Evolutionary conservation across 2,797 vertebrate species (phyloP).

Genomic region (Danionella dracula): DNA sequence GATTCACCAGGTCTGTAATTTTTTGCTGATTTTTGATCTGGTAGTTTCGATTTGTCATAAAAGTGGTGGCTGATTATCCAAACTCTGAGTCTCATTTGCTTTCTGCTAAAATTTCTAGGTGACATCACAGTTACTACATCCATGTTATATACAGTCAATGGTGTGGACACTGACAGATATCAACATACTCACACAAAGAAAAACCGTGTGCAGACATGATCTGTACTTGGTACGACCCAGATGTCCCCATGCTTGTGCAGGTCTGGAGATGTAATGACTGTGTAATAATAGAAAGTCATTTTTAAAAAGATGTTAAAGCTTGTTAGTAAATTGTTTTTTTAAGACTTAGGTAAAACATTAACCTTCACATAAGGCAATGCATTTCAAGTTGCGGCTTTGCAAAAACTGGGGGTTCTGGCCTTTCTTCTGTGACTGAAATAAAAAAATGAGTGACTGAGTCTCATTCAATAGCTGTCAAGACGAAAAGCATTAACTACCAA

Average conservation of each 20-base stretch:
- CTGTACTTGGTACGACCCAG: constrained; percentile 87
- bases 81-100: no score
- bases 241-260: constrained; percentile 90
- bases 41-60: no score
- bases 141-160: no score
- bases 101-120: no score
- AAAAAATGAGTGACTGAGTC: neutral
- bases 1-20: no score
- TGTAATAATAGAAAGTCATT: neutral
- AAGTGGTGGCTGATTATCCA: no score
- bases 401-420: constrained; percentile 86
- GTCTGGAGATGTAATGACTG: constrained; percentile 86
- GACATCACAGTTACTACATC: no score
- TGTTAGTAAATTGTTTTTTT: neutral
- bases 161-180: no score
- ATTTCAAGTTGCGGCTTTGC: constrained; percentile 89
- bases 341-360: constrained; percentile 28
- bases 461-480: neutral
- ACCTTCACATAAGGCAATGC: constrained; percentile 94
- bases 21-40: no score
- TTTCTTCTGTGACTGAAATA: constrained; percentile 79
- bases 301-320: neutral
- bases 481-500: neutral
- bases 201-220: constrained; percentile 88
- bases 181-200: constrained; percentile 85